Evolutionary conservation across 2,113 vertebrate genomes (phyloP).

Genomic region (Mormoops blainvillei): DNA sequence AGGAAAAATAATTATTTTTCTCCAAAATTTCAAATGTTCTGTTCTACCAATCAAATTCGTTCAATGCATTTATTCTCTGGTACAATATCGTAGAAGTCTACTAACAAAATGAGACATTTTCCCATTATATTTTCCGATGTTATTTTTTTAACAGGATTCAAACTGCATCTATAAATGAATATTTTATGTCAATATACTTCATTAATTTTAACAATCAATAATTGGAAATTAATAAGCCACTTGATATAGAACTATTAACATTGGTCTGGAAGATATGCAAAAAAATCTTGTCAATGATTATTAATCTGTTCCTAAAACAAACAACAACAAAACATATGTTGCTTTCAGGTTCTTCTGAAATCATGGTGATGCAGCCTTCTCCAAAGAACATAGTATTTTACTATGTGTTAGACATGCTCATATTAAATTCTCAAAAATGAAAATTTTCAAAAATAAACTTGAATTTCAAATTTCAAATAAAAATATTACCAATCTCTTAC

Average conservation of each 20-base stretch:
- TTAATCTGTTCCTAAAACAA: neutral
- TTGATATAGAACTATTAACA: neutral
- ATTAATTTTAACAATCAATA: neutral
- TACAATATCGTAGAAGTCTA: neutral
- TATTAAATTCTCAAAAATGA: neutral
- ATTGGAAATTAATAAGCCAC: neutral
- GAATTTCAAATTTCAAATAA: neutral
- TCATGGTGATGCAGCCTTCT: neutral
- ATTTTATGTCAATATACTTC: neutral
- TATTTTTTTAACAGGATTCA: neutral
- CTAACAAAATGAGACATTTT: neutral
- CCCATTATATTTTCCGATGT: too few species aligned
- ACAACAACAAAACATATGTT: neutral
- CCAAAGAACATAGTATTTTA: neutral
- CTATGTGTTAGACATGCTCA: neutral
- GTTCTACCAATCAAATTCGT: neutral
- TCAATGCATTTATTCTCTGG: neutral
- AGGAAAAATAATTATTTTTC: neutral
- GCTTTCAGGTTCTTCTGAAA: neutral
- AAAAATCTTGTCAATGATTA: neutral
- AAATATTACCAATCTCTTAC: neutral
- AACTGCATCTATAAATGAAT: neutral
- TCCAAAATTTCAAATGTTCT: neutral
- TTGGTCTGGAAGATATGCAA: neutral
- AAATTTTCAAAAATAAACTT: neutral